Conservation (phyloP, 2,797 vertebrate genomes). For the Anniella stebbinsi region DNA sequence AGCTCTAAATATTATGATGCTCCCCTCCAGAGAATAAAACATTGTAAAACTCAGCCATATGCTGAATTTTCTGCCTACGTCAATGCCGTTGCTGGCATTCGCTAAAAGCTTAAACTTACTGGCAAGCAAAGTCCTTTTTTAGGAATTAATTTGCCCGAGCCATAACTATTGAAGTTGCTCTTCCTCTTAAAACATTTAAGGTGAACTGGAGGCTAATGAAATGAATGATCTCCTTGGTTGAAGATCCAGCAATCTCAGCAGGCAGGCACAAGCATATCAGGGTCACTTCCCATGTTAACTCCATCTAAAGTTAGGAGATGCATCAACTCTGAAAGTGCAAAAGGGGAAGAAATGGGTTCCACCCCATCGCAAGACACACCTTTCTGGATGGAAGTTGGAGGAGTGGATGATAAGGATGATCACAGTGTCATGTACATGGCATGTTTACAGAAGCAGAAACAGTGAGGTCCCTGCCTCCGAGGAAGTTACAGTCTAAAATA, state of each 20-base stretch:
- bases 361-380: not conserved
- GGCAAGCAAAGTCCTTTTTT: not conserved
- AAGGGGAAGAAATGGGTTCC: not conserved
- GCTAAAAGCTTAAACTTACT: not conserved
- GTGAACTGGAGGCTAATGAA: conserved; percentile 14
- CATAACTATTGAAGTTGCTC: not conserved
- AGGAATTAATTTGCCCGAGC: conserved; percentile 21
- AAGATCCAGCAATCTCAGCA: not conserved
- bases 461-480: not conserved
- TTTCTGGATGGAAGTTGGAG: not conserved
- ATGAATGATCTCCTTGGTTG: not conserved
- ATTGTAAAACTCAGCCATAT: not conserved
- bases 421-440: not conserved
- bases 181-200: not conserved
- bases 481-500: not conserved
- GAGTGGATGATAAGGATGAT: not conserved
- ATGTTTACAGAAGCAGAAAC: not conserved
- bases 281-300: not conserved
- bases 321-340: not conserved
- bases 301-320: not conserved
- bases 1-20: conserved; percentile 5
- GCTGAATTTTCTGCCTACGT: not conserved
- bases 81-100: not conserved
- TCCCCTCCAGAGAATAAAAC: conserved; percentile 1
- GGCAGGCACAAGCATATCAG: not conserved